Evolutionary conservation across 2,888 invertebrate species (phyloP).

Genomic region (Plagodis pulveraria): DNA sequence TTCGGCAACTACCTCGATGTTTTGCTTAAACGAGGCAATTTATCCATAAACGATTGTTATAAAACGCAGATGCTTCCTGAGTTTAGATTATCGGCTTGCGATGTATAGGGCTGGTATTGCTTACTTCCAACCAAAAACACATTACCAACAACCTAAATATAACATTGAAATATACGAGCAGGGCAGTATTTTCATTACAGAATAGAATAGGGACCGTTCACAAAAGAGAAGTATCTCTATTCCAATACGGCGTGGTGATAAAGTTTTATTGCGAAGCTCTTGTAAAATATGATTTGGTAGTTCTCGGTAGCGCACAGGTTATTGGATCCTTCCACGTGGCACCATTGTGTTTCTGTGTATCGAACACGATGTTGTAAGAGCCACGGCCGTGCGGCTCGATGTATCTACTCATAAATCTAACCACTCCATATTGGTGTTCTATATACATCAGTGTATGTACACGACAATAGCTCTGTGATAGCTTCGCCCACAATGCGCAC

Average conservation of each 20-base stretch:
- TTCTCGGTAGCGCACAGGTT: constrained; percentile 24
- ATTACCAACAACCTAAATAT: neutral
- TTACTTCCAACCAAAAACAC: too few species aligned
- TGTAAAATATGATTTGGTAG: constrained; percentile 30
- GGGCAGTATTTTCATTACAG: constrained; percentile 11
- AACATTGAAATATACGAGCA: neutral
- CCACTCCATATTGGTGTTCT: constrained; percentile 33
- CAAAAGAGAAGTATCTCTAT: constrained; percentile 16
- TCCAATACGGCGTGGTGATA: constrained; percentile 23
- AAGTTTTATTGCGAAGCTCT: constrained; percentile 29
- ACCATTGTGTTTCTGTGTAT: constrained; percentile 34
- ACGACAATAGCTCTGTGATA: constrained; percentile 17
- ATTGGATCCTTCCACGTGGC: constrained; percentile 25
- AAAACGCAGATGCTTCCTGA: constrained; percentile 26
- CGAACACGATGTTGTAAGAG: constrained; percentile 33
- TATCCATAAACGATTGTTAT: constrained; percentile 28
- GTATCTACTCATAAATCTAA: constrained; percentile 40
- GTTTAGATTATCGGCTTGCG: constrained; percentile 22
- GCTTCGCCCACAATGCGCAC: constrained; percentile 11
- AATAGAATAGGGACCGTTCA: constrained; percentile 12
- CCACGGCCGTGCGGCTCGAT: constrained; percentile 25
- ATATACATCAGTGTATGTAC: neutral
- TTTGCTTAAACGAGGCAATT: constrained; percentile 30
- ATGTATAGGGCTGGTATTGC: neutral
- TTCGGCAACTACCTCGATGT: constrained; percentile 30